phyloP scores from a whole-genome alignment of 2,113 vertebrate genomes.

The Odocoileus hemionus region DNA sequence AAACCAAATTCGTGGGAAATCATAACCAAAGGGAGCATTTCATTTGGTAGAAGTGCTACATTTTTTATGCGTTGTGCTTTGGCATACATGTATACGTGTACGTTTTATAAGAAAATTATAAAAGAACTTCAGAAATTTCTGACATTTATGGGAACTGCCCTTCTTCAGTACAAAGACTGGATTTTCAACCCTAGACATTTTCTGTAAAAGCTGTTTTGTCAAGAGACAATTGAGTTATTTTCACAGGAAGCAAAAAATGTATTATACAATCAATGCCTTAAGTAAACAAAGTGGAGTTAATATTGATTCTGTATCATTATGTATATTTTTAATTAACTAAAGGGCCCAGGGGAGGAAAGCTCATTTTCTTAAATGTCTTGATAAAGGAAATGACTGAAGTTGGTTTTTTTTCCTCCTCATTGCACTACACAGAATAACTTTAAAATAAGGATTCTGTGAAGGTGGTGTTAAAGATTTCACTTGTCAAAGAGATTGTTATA shows the following conservation, averaged over 20 bases:
- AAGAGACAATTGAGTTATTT: conserved; percentile 36
- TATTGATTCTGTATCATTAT: conserved; percentile 34
- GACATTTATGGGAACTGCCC: neutral
- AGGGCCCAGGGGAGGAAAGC: conserved; percentile 18
- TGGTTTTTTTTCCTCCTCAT: neutral
- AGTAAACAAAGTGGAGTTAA: conserved; percentile 39
- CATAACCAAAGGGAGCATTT: neutral
- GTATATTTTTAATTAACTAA: conserved; percentile 51
- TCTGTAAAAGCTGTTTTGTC: conserved; percentile 12
- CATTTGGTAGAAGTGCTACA: neutral
- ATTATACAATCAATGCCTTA: conserved; percentile 4
- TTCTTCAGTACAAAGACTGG: neutral
- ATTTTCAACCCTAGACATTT: neutral
- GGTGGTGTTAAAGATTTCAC: conserved; percentile 11
- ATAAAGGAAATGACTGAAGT: neutral
- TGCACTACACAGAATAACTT: neutral
- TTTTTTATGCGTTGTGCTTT: neutral
- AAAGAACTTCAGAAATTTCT: neutral
- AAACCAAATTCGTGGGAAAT: neutral
- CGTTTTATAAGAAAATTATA: neutral
- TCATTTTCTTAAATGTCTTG: conserved; percentile 52
- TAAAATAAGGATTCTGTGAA: conserved; percentile 22
- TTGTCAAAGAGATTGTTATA: neutral
- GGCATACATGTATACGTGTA: neutral
- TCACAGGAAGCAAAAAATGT: conserved; percentile 23